Base-by-base conservation (phyloP, 1,140 invertebrate genomes). In the Pollicipes pollicipes region DNA sequence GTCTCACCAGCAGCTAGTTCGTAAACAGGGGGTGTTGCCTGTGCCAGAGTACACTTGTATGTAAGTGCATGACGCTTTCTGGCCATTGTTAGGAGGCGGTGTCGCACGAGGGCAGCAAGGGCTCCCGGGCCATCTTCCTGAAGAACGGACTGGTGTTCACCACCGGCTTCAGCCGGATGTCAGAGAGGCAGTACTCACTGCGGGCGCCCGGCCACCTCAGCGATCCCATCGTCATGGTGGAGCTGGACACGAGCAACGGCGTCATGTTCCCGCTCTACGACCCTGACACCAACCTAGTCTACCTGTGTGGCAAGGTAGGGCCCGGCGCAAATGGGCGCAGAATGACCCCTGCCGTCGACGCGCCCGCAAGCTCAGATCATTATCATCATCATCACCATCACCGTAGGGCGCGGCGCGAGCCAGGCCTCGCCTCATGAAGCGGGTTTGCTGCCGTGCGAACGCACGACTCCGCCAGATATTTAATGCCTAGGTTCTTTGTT, bases 261-360 rank as follows among this genome's bases (percentile, higher is more conserved):
- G 93, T 98, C 58, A 91, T 99, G 87, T 94, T 97, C 81, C 97
- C 97, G 37, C 85, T 97, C 27, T 99, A 98, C 81, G 97, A 99
- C 84, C 87, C 93, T 66, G 97, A 99, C 81, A 95, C 93, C 66
- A 96, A 94, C 84, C 83, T 99, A 76, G 87, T 98, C 73, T 99
- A 90, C 81, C 82, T 99, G 6, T 96, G 93, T 80, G 97, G 95
- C 73, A 98, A 98, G 84, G 95, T 84, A 89, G 88, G 74, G 88
- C 89, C 69, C 90, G 90, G 74, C 4, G 4, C 29, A 35, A 8
- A 35, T 35, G 35, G 35, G 6, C 35, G 17, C 35, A 8, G 35
- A 35, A 35, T 8, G 17, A 8, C 6, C 35, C 6, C 6, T 35
- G 35, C 17, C 35, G 17, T 35, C 6, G 6, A 35, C 17, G 35